A percentile compares a stretch with the other conserved stretches of the same genome.
These are phyloP conservation scores for Cryptus viduatorius DNA, from an alignment of 2,888 invertebrate genomes.

Conservation along the genomic window DNA sequence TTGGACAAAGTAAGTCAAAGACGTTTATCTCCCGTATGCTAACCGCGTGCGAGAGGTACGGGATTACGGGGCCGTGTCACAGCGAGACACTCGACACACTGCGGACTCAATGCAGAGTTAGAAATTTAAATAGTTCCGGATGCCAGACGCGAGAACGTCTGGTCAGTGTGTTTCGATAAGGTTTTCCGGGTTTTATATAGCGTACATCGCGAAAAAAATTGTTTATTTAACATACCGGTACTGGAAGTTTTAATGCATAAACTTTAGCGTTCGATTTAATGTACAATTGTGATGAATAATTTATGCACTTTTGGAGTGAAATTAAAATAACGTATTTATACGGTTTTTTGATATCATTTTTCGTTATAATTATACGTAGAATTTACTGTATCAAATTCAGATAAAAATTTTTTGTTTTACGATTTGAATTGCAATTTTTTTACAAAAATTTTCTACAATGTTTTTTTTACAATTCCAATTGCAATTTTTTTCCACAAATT, in stretches of 20 bases:
- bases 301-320: no score
- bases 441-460: neutral
- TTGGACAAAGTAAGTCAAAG: slow-evolving; percentile 61
- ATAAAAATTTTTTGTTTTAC: neutral
- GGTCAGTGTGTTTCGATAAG: neutral
- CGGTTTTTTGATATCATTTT: neutral
- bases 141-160: neutral
- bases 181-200: neutral
- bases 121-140: neutral
- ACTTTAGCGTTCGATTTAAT: no score
- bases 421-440: neutral
- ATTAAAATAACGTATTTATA: neutral
- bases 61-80: slow-evolving; percentile 40
- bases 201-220: no score
- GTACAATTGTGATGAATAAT: no score
- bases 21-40: neutral
- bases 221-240: no score
- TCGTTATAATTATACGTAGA: neutral
- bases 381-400: no score
- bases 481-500: neutral
- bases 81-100: neutral
- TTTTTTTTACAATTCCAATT: neutral
- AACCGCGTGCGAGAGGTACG: neutral
- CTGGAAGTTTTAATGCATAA: no score
- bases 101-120: neutral